Evolutionary conservation across 2,888 invertebrate genomes (phyloP), one percentile per base, ranked within the genome.

Genomic region (Dorcus hopei): DNA sequence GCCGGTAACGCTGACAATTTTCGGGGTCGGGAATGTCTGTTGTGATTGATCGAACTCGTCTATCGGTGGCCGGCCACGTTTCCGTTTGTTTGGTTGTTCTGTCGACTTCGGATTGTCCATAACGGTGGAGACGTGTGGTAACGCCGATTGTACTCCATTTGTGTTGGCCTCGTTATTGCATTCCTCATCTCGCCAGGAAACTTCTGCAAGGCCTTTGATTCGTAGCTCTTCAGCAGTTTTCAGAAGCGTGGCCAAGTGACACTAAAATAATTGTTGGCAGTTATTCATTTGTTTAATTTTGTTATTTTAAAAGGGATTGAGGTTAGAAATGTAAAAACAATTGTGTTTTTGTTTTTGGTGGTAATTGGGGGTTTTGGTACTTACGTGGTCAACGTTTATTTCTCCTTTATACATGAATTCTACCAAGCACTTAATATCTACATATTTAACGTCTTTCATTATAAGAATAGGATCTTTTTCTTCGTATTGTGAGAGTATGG

Each of bases 361-460:
- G 14, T 14, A 14, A 14, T 14, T 14, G 14, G 14, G 14, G 14
- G 41, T 19, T 19, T 19, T 19, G n/a, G 23, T 45, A 86, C 90
- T 88, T 78, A 94, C 94, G 81, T 94, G 93, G 74, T 93, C 93
- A 58, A 95, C 94, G 80, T 93, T 94, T 78, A 95, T 95, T 82
- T 95, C 95, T 64, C 95, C 95, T 73, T 93, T 93, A 79, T 95
- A 95, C 95, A 95, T 95, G 77, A 95, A 95, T 78, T 94, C 93
- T 55, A 95, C 90, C 65, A 95, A 84, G 62, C 93, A 93, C 78
- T 89, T 89, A 70, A 95, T 87, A 80, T 95, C 95, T 65, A 91
- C 87, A 74, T 92, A 95, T 76, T 92, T 89, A 62, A 95, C 92
- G 78, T 95, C 95, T 81, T 94, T 93, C 75, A 95, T 88, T 68